These are phyloP conservation scores for Notodonta dromedarius DNA, from an alignment of 2,888 invertebrate species.

Conservation along the genomic window DNA sequence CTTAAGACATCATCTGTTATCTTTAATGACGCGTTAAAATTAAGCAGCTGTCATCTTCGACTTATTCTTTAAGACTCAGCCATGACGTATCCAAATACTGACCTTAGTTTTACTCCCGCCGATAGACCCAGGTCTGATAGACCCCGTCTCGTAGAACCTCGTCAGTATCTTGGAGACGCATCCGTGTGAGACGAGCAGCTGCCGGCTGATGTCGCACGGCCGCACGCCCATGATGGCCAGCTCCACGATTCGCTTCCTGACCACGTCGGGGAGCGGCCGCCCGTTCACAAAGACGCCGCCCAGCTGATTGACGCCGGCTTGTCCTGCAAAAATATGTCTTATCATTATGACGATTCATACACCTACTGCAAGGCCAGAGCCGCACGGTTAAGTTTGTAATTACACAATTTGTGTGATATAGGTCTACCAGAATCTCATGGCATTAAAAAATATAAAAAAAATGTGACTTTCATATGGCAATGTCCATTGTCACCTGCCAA, in stretches of 20 bases:
- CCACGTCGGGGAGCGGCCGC: slow-evolving; percentile 97
- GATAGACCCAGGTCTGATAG: slow-evolving; percentile 97
- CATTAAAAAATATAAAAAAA: no score
- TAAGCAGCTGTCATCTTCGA: no score
- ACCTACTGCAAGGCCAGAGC: no score
- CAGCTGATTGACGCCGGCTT: slow-evolving; percentile 98
- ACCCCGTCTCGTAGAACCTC: slow-evolving; percentile 98
- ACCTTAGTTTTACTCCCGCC: slow-evolving; percentile 98
- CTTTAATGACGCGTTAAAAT: no score
- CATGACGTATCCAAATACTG: slow-evolving; percentile 33
- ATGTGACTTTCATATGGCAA: no score
- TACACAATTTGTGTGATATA: no score
- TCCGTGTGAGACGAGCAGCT: slow-evolving; percentile 97
- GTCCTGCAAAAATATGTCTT: slow-evolving; percentile 85
- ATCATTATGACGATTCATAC: neutral
- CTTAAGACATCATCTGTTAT: no score
- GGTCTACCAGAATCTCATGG: no score
- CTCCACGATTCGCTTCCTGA: slow-evolving; percentile 96
- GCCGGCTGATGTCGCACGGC: slow-evolving; percentile 98
- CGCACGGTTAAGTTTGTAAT: no score
- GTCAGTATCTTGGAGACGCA: slow-evolving; percentile 99
- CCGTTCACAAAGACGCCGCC: slow-evolving; percentile 99
- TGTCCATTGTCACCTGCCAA: no score
- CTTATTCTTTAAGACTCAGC: no score
- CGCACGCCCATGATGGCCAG: slow-evolving; percentile 96